A percentile compares a stretch with the other conserved stretches of the same genome.
These are phyloP conservation scores for Echinometra lucunter DNA, from an alignment of 53 echinoderm and acorn worm genomes.

Conservation along the genomic window DNA sequence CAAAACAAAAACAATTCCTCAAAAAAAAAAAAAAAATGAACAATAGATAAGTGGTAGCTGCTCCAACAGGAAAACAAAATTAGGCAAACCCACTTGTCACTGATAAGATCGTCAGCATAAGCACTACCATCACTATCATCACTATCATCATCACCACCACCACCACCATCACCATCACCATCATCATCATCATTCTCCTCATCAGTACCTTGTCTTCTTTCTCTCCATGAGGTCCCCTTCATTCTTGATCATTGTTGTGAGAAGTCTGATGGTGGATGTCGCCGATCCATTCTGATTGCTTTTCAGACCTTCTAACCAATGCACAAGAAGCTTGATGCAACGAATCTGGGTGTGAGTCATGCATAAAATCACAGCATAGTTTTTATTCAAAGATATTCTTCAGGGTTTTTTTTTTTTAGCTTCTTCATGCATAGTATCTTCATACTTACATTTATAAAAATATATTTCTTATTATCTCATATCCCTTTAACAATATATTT, in stretches of 20 bases:
- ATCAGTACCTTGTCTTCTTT: constrained; percentile 78
- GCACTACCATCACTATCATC: background rate
- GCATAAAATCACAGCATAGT: background rate
- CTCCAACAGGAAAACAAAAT: no score
- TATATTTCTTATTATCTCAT: background rate
- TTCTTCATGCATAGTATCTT: no score
- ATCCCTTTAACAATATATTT: background rate
- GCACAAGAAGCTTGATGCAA: constrained; percentile 90
- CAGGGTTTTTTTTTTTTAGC: no score
- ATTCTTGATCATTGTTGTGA: constrained; percentile 83
- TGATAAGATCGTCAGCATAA: background rate
- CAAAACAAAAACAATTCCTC: no score
- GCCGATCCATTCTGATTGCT: constrained; percentile 86
- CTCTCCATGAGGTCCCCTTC: constrained; percentile 99
- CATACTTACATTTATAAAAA: no score
- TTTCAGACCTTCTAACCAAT: constrained; percentile 90
- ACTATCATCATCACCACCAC: background rate
- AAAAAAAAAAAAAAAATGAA: no score
- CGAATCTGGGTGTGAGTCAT: constrained; percentile 42
- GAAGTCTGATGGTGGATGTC: constrained; percentile 93
- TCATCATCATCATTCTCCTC: no score
- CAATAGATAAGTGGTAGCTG: no score
- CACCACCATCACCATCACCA: background rate
- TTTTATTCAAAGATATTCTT: no score
- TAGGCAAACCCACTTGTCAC: no score